A percentile compares a stretch with the other conserved stretches of the same genome.
phyloP scores from a whole-genome alignment of 2,888 invertebrate genomes.

The Spatulosminthurus flaviceps region DNA sequence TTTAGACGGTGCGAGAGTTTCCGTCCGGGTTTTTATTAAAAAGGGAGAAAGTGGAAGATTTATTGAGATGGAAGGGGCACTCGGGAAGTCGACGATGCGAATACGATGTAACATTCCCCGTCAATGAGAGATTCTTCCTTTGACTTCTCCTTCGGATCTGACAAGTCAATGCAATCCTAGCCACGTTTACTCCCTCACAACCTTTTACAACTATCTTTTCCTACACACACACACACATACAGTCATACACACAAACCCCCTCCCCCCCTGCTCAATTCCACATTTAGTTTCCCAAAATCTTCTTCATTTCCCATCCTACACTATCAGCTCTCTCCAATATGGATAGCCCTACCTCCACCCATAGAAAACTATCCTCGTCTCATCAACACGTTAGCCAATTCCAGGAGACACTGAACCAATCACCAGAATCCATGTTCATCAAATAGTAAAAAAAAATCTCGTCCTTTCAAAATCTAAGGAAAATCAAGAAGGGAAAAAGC shows the following conservation, averaged over 20 bases:
- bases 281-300: neutral
- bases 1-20: slow-evolving; percentile 40
- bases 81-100: slow-evolving; percentile 31
- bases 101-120: slow-evolving; percentile 4
- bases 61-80: slow-evolving; percentile 46
- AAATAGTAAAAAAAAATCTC: neutral
- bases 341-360: neutral
- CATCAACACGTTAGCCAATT: too few relatives aligned
- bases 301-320: slow-evolving; percentile 7
- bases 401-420: neutral
- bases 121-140: slow-evolving; percentile 44
- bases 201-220: neutral
- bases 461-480: neutral
- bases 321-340: neutral
- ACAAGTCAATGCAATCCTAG: slow-evolving; percentile 31
- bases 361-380: neutral
- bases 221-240: too few relatives aligned
- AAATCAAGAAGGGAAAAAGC: neutral
- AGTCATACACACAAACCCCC: neutral
- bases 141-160: slow-evolving; percentile 21
- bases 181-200: neutral
- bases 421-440: slow-evolving; percentile 1
- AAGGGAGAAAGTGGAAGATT: slow-evolving; percentile 46
- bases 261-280: neutral
- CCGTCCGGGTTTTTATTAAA: slow-evolving; percentile 43